Percentiles rank a stretch among this genome's conserved stretches.
Evolutionary conservation across 2,797 vertebrate species (phyloP).

Genomic region (Arnoldichthys spilopterus): DNA sequence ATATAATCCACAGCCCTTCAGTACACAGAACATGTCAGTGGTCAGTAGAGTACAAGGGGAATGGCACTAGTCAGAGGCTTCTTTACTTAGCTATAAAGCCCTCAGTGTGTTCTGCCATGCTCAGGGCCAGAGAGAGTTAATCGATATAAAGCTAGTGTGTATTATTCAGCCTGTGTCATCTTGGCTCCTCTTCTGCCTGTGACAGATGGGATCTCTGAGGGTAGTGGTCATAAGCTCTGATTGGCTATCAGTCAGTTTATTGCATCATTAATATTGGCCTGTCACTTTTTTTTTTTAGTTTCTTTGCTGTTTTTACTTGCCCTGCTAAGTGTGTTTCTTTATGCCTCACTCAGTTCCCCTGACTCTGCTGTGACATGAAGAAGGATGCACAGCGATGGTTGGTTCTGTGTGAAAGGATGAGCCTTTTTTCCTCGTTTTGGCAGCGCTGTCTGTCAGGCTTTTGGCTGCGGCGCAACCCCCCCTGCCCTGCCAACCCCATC

Average conservation of each 20-base stretch:
- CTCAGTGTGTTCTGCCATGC: constrained; percentile 36
- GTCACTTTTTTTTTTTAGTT: constrained; percentile 23
- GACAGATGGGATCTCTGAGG: constrained; percentile 63
- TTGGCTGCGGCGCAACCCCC: constrained; percentile 13
- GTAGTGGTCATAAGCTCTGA: constrained; percentile 58
- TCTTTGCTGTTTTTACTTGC: constrained; percentile 14
- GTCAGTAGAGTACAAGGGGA: constrained; percentile 24
- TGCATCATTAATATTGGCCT: constrained; percentile 53
- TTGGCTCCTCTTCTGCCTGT: constrained; percentile 53
- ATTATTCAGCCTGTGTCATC: constrained; percentile 54
- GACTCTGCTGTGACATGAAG: constrained; percentile 42
- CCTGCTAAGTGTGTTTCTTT: constrained; percentile 17
- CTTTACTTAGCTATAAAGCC: constrained; percentile 46
- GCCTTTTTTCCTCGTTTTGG: constrained; percentile 24
- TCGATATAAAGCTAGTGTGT: constrained; percentile 56
- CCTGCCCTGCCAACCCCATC: constrained; percentile 45
- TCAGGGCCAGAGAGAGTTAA: constrained; percentile 55
- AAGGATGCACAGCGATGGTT: constrained; percentile 24
- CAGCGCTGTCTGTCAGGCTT: constrained; percentile 31
- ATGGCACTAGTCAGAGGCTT: constrained; percentile 33
- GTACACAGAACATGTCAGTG: constrained; percentile 1
- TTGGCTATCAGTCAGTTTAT: constrained; percentile 60
- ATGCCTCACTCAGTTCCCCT: constrained; percentile 6
- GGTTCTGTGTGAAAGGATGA: constrained; percentile 39
- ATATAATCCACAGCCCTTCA: too few species aligned